phyloP scores from a whole-genome alignment of 2,797 vertebrate species.

The Neomorphus geoffroyi region DNA sequence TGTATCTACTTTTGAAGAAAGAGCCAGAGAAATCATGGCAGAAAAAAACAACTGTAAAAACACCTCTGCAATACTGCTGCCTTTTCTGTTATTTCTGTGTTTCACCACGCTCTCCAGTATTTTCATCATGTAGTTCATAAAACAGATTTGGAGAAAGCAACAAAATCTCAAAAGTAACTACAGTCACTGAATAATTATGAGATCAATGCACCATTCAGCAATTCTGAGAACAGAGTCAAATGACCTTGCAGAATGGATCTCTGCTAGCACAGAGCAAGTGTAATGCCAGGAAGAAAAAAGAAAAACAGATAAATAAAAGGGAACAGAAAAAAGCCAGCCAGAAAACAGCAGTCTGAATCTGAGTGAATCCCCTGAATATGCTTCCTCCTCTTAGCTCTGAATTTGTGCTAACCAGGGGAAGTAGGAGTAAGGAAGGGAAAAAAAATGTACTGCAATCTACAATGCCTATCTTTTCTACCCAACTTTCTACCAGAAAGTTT shows the following conservation, averaged over 20 bases:
- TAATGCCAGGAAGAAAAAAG: background rate
- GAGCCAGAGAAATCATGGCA: background rate
- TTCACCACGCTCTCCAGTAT: background rate
- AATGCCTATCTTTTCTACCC: background rate
- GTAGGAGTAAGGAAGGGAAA: background rate
- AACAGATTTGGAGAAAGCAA: conserved; percentile 31
- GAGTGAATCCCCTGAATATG: background rate
- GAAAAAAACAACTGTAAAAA: background rate
- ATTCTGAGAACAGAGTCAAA: background rate
- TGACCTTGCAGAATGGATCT: background rate
- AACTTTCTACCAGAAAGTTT: background rate
- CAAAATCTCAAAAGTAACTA: conserved; percentile 15
- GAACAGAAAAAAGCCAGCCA: background rate
- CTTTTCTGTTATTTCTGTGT: background rate
- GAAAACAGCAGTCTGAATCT: background rate
- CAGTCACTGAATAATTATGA: conserved; percentile 26
- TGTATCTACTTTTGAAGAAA: background rate
- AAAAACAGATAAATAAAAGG: background rate
- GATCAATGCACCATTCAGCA: background rate
- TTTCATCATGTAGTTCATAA: background rate
- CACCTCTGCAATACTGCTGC: background rate
- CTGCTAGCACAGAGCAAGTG: background rate
- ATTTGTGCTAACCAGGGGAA: background rate
- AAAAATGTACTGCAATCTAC: background rate
- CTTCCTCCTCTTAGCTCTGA: background rate